Base-by-base conservation (phyloP, 2,113 vertebrate genomes). In the Hemichromis elongatus region DNA sequence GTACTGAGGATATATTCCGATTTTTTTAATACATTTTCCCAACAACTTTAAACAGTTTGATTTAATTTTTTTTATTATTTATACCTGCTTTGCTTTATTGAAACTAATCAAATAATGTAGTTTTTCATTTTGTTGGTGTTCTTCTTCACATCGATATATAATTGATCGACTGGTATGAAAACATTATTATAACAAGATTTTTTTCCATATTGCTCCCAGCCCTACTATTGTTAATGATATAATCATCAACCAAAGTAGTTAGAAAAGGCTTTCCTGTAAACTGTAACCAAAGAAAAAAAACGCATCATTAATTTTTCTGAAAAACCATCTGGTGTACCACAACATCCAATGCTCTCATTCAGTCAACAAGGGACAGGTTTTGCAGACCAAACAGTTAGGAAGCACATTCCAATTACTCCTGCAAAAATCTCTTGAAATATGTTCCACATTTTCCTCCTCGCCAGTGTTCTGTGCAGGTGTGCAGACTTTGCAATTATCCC, bases 401-500 rank as follows among this genome's bases (percentile, higher is more conserved):
- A 40, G 56, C 63, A 18, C 47, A 53, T 73, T 87, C 68, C 85
- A 83, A 79, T 91, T 86, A 86, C 28, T 79, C 82, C 56, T 40
- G 77, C 40, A 53, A 81, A 84, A 77, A 61, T 35, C 37, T 30
- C 47, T 33, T 68, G 12, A 84, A 90, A 81, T 84, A 80, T 57
- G 77, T 79, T 37, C 26, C 33, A 26, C 56, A 37, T 63, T 88
- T 61, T 66, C 81, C 73, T 81, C 50, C 35, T 68, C 30, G 1
- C 40, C 40, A 35, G 42, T 30, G n/a, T 57, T 57, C 21, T 55
- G 83, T 70, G 82, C 86, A 86, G 82, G 84, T 83, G 86, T 79
- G 78, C 80, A 82, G 50, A 83, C 37, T 81, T 40, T 86, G 89
- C 47, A 89, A 89, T 90, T 86, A 92, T 80, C 83, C 53, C 61